phyloP scores from a whole-genome alignment of 2,113 vertebrate genomes.

The Anguilla rostrata region DNA sequence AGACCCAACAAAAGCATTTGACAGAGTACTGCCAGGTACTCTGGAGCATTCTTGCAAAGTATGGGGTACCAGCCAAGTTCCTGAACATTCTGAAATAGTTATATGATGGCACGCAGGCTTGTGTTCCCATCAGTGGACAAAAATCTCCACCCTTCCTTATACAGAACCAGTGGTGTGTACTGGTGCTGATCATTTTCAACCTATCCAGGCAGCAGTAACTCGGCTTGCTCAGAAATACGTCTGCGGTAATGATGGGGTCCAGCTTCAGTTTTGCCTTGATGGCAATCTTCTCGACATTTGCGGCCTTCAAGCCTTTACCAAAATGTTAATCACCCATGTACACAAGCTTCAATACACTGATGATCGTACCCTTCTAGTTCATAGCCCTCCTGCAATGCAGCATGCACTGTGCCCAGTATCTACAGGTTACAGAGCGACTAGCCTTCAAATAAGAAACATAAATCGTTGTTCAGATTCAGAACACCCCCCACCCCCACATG shows the following conservation, averaged over 20 bases:
- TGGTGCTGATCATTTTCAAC: not conserved
- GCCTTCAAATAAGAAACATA: slow-evolving; percentile 1
- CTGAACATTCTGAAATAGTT: not conserved
- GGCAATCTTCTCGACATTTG: not conserved
- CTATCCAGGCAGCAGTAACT: not conserved
- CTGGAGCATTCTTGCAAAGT: not conserved
- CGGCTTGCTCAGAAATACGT: not conserved
- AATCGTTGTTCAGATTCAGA: too few species aligned
- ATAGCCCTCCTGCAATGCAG: not conserved
- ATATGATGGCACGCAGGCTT: slow-evolving; percentile 2
- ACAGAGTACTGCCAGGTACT: not conserved
- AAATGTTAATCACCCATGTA: not conserved
- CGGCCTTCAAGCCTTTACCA: not conserved
- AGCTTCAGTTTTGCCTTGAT: not conserved
- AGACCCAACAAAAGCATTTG: slow-evolving; percentile 3
- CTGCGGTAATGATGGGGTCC: not conserved
- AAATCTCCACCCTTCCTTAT: not conserved
- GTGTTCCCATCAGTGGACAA: not conserved
- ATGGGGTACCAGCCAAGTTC: not conserved
- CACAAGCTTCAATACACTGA: not conserved
- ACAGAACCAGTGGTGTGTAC: slow-evolving; percentile 8
- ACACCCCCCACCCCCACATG: too few species aligned
- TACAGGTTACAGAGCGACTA: not conserved
- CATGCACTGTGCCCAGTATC: not conserved
- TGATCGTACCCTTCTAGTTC: not conserved